phyloP scores from a whole-genome alignment of 1,140 invertebrate genomes.

The Cherax destructor region DNA sequence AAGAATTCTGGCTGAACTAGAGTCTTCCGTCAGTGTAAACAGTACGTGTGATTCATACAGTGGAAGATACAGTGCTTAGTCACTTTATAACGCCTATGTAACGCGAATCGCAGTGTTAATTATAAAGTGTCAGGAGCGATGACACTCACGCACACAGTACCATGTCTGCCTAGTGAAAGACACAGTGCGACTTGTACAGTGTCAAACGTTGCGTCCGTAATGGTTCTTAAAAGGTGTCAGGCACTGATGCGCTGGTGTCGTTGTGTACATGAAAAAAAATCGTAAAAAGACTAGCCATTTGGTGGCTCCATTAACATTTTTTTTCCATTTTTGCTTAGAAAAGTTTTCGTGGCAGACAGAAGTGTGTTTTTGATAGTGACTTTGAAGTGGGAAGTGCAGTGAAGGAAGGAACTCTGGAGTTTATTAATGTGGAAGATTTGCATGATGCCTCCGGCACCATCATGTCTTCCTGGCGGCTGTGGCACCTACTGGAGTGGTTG shows the following conservation, averaged over 20 bases:
- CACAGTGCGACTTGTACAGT: too few species aligned
- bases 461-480: constrained; percentile 53
- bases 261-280: background rate
- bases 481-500: constrained; percentile 62
- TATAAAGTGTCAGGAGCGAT: too few species aligned
- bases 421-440: background rate
- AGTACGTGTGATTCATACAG: background rate
- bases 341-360: background rate
- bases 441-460: constrained; percentile 23
- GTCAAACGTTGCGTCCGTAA: too few species aligned
- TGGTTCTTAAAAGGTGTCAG: background rate
- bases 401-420: background rate
- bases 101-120: too few species aligned
- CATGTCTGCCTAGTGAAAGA: too few species aligned
- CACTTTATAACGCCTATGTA: too few species aligned
- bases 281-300: background rate
- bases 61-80: background rate
- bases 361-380: background rate
- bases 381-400: background rate
- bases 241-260: background rate
- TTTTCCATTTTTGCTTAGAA: background rate
- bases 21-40: background rate
- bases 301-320: background rate
- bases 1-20: background rate
- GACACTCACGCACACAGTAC: too few species aligned